Conservation (phyloP, 2,113 vertebrate species). For the Cricetomys ansorgei region DNA sequence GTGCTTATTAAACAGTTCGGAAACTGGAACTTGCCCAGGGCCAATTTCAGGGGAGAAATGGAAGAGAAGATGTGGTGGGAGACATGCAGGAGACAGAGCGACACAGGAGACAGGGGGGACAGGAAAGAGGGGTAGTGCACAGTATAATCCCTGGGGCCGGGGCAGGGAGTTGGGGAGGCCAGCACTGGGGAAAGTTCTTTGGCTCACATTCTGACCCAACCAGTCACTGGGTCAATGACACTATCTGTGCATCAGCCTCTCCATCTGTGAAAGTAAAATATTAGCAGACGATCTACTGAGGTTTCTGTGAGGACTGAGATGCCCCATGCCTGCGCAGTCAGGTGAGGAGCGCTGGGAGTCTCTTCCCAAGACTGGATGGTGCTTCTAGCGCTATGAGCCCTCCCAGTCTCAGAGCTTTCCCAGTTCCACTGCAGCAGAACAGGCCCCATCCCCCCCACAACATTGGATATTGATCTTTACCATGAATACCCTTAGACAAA, state of each 20-base stretch:
- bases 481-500: slow-evolving; percentile 80
- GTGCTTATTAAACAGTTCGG: background rate
- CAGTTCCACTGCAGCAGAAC: slow-evolving; percentile 47
- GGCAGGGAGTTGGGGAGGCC: too few relatives aligned
- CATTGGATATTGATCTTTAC: slow-evolving; percentile 78
- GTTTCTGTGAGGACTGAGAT: background rate
- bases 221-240: background rate
- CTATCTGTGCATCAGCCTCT: background rate
- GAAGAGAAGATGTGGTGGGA: background rate
- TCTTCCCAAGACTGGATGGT: too few relatives aligned
- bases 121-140: background rate
- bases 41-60: background rate
- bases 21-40: background rate
- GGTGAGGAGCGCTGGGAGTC: background rate
- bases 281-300: background rate
- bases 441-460: slow-evolving; percentile 60
- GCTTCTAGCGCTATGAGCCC: background rate
- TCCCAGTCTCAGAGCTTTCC: background rate
- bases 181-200: too few relatives aligned
- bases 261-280: background rate
- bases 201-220: background rate
- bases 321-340: background rate
- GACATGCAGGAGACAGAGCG: background rate
- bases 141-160: background rate
- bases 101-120: background rate